Evolutionary conservation across 2,113 vertebrate species (phyloP), one percentile per base, ranked within the genome.

Genomic region (Crotalus horridus): DNA sequence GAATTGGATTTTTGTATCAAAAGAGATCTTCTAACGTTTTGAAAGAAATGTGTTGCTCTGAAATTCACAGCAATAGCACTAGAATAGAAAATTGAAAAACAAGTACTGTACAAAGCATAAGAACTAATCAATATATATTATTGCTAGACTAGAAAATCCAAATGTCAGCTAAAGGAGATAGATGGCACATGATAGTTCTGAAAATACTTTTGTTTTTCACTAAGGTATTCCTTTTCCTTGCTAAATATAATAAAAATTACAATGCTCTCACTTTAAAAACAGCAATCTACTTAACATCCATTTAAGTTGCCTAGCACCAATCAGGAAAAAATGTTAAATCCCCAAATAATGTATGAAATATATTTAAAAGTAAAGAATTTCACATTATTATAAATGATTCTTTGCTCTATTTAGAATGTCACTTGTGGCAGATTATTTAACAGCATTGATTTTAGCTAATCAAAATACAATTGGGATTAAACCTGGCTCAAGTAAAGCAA

Each of bases 81-180:
- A 48, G 29, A 64, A 56, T 54, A 88, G 59, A 74, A 91, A 85
- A 59, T 43, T 9, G 89, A 12, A 94, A 53, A 92, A 2, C 17
- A 88, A 13, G 15, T 95, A 69, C 86, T 11, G 12, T 95, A 69
- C 86, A 87, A 95, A 90, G 33, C n/a, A 94, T 94, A 48, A 33
- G 0, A 56, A 55, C 0, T 48, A 33, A 91, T 53, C 53, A 89
- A 23, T 59, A 89, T 4, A 51, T 0, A 17, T 24, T 69, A 43
- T 48, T 91, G 94, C 54, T 23, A 4, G 91, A 93, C 88, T 24
- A 12, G 8, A 6, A 0, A 64, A 9, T 46, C 26, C 74, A 89
- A 10, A 26, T 0, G 1, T 87, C 89, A 56, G 69, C 55, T 54
- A 23, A 85, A 13, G 29, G 0, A 10, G 1, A 87, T 46, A 7